phyloP scores from a whole-genome alignment of 1,140 invertebrate species.

The Aphelinus atriplicis region DNA sequence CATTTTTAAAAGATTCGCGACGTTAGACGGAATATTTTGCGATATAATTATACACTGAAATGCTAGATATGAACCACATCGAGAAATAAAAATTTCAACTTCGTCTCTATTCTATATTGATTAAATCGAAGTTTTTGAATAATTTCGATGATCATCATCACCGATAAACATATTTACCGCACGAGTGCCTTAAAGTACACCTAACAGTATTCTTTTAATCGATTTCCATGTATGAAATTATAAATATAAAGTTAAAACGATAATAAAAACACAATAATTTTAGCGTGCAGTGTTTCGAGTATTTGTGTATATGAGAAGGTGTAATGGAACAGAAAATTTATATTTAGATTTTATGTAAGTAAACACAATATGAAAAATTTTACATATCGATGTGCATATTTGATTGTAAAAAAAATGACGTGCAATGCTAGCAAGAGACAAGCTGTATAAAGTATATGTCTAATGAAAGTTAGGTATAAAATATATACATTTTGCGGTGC shows the following conservation, averaged over 20 bases:
- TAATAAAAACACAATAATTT: slow-evolving; percentile 42
- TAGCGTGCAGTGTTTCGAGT: slow-evolving; percentile 34
- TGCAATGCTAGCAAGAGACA: neutral
- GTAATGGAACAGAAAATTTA: slow-evolving; percentile 21
- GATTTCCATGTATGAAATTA: slow-evolving; percentile 35
- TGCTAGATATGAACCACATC: slow-evolving; percentile 41
- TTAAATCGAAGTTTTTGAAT: slow-evolving; percentile 44
- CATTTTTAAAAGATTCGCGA: slow-evolving; percentile 22
- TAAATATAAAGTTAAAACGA: slow-evolving; percentile 41
- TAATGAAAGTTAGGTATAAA: slow-evolving; percentile 11
- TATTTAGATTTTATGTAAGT: slow-evolving; percentile 28
- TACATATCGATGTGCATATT: slow-evolving; percentile 24
- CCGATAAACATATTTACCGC: slow-evolving; percentile 50
- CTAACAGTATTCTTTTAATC: slow-evolving; percentile 53
- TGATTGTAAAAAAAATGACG: slow-evolving; percentile 7
- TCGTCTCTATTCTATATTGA: slow-evolving; percentile 46
- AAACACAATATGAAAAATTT: slow-evolving; percentile 1
- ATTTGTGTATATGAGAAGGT: slow-evolving; percentile 36
- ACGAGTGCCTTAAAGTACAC: slow-evolving; percentile 58
- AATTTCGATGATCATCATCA: slow-evolving; percentile 38
- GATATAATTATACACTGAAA: slow-evolving; percentile 29
- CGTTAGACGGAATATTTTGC: slow-evolving; percentile 31
- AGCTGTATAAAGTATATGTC: slow-evolving; percentile 14
- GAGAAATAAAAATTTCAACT: slow-evolving; percentile 44
- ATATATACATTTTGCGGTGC: slow-evolving; percentile 22